These are phyloP conservation scores for Pyrrhosoma nymphula DNA, from an alignment of 2,888 invertebrate genomes.

Conservation along the genomic window DNA sequence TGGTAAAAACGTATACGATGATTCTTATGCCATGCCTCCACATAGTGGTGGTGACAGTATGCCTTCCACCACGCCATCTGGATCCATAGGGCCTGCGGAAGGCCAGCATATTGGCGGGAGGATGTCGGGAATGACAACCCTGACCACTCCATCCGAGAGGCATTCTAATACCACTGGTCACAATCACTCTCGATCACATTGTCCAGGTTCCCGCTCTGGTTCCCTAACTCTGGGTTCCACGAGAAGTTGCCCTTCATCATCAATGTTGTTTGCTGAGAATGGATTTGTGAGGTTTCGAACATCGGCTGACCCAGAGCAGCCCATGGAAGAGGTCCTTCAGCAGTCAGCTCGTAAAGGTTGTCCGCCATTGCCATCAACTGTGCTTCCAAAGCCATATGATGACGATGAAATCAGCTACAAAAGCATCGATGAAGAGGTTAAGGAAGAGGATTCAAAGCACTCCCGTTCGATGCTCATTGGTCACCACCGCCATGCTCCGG, in stretches of 20 bases:
- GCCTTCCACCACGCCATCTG: constrained; percentile 63
- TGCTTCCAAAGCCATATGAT: constrained; percentile 49
- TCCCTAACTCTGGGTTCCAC: constrained; percentile 69
- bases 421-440: not conserved
- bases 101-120: constrained; percentile 57
- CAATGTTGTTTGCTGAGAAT: constrained; percentile 94
- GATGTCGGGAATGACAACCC: constrained; percentile 41
- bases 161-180: constrained; percentile 35
- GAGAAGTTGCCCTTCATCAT: constrained; percentile 75
- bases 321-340: constrained; percentile 72
- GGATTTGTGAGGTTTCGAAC: constrained; percentile 92
- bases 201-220: constrained; percentile 44
- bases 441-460: constrained; percentile 45
- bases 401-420: constrained; percentile 35
- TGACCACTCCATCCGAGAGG: constrained; percentile 28
- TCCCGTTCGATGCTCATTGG: constrained; percentile 45
- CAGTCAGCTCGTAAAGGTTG: constrained; percentile 61
- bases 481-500: constrained; percentile 58
- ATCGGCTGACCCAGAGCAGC: constrained; percentile 79
- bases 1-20: constrained; percentile 88
- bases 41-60: constrained; percentile 69
- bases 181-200: constrained; percentile 45
- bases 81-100: constrained; percentile 49
- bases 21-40: constrained; percentile 80
- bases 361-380: constrained; percentile 30